Evolutionary conservation across 2,888 invertebrate species (phyloP), one percentile per base, ranked within the genome.

Genomic region (Melipona bicolor): DNA sequence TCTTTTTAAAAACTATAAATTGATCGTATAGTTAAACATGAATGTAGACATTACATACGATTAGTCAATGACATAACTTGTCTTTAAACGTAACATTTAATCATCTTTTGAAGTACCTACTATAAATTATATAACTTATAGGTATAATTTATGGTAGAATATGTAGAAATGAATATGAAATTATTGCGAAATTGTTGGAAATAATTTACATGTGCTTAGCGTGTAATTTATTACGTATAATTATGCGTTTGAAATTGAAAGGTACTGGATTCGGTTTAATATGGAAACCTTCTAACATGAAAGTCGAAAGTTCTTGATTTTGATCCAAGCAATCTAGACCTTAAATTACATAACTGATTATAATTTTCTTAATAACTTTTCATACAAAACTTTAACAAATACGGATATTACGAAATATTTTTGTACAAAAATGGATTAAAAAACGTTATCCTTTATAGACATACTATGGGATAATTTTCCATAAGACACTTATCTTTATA

Each of bases 61-160:
- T 49, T 36, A 72, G 24, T 72, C 43, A 61, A n/a, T 11, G 52
- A 72, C 17, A 11, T 17, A 24, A 68, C 49, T 69, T 49, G 27
- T 59, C 36, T 54, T 62, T 36, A 52, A 78, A 81, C 72, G 54
- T 36, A 72, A 62, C n/a, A 43, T 43, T 43, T 43, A 43, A 43
- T 43, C 43, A 43, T 43, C 50, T 27, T 64, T 36, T 17, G 49
- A 21, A 24, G 9, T 43, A 43, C 43, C 9, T 52, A 21, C 19
- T n/a, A 5, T 9, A 21, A 64, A 50, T 49, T 67, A 43, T 24
- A 32, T 27, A 27, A 52, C 4, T 78, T 19, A 24, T 4, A 9
- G 17, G 17, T 62, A 50, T 43, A 27, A 27, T 27, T 27, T 27
- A 27, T 27, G 1, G 27, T 27, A 65, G 32, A 9, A 56, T 68